phyloP scores from a whole-genome alignment of 2,888 invertebrate species.

The Julus scanicus region DNA sequence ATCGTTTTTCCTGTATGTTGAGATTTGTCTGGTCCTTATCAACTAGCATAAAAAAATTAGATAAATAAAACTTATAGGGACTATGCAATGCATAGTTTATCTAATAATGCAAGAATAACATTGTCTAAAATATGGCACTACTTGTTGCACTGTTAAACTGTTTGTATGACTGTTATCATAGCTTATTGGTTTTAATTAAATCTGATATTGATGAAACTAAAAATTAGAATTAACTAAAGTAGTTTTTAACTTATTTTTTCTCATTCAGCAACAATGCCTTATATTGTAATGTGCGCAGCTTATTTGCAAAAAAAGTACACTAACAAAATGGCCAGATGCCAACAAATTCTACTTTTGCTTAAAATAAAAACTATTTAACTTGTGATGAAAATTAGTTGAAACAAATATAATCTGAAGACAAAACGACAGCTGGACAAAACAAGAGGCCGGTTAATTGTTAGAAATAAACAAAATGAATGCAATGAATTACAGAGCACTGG shows the following conservation, averaged over 20 bases:
- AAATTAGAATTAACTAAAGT: no score
- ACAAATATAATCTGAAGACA: background rate
- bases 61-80: background rate
- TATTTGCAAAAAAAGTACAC: background rate
- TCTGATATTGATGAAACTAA: no score
- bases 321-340: background rate
- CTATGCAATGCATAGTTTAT: background rate
- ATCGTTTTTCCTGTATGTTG: background rate
- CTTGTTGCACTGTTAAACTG: no score
- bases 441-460: background rate
- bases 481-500: background rate
- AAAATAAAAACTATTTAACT: background rate
- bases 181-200: no score
- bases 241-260: background rate
- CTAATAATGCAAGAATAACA: no score
- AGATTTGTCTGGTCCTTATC: background rate
- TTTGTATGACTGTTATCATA: no score
- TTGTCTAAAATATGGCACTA: no score
- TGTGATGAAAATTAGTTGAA: background rate
- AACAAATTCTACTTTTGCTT: background rate
- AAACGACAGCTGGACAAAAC: constrained; percentile 21
- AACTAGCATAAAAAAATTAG: background rate
- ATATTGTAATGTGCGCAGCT: background rate
- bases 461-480: background rate
- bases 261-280: background rate